Evolutionary conservation across 1,140 invertebrate species (phyloP).

Genomic region (Cepaea nemoralis): DNA sequence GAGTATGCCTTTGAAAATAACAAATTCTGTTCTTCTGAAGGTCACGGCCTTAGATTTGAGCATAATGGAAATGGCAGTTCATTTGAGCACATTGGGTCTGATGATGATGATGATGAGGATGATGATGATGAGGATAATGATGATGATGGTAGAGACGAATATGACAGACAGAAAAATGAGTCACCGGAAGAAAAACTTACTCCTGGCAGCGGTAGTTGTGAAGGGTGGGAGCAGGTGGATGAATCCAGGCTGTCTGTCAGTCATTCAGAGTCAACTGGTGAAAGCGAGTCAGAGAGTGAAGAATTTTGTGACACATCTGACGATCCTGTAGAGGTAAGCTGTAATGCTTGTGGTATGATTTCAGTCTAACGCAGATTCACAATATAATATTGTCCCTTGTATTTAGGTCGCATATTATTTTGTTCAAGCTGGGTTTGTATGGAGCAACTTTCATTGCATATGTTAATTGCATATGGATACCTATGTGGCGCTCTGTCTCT

Average conservation of each 20-base stretch:
- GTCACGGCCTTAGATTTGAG: background rate
- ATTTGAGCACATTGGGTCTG: background rate
- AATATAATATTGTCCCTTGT: no score
- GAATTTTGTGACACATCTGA: constrained; percentile 72
- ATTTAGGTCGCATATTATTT: no score
- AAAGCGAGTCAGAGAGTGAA: constrained; percentile 70
- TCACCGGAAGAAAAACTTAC: background rate
- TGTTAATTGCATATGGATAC: no score
- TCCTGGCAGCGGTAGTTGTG: background rate
- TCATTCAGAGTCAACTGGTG: constrained; percentile 29
- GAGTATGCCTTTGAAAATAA: no score
- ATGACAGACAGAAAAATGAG: background rate
- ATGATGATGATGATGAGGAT: constrained; percentile 3
- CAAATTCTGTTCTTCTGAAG: background rate
- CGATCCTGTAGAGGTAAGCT: constrained; percentile 51
- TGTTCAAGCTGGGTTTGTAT: no score
- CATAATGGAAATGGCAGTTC: background rate
- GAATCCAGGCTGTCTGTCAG: constrained; percentile 1
- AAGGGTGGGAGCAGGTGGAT: constrained; percentile 9
- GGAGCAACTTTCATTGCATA: no score
- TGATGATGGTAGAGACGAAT: background rate
- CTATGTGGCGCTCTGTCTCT: no score
- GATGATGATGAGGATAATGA: background rate
- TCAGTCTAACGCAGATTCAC: no score
- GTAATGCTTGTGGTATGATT: background rate